Percentiles rank a stretch among this genome's conserved stretches.
Evolutionary conservation across 1,140 invertebrate species (phyloP).

Genomic region (Meteorus sp.): DNA sequence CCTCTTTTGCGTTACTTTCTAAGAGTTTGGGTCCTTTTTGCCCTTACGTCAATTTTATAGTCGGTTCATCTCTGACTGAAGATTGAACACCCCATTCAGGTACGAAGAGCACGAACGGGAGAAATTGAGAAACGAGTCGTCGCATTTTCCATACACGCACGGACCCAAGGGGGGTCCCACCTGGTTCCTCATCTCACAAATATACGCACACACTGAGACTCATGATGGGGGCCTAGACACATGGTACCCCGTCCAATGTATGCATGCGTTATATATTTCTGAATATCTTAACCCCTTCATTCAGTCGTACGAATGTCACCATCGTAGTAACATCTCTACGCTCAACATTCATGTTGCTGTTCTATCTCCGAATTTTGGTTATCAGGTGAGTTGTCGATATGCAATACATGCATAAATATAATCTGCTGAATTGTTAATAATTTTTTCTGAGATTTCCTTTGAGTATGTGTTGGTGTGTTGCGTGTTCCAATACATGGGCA

Average conservation of each 20-base stretch:
- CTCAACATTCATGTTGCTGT: neutral
- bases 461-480: too few species aligned
- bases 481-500: too few species aligned
- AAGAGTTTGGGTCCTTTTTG: too few species aligned
- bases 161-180: conserved; percentile 45
- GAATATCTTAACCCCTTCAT: conserved; percentile 59
- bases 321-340: conserved; percentile 52
- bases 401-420: too few species aligned
- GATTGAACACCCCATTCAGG: conserved; percentile 22
- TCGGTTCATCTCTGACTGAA: too few species aligned
- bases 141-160: conserved; percentile 38
- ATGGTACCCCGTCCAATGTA: conserved; percentile 42
- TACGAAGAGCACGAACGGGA: neutral
- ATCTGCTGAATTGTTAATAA: too few species aligned
- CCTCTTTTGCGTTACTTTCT: too few species aligned
- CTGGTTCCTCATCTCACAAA: conserved; percentile 39
- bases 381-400: too few species aligned
- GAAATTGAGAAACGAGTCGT: conserved; percentile 8
- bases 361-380: too few species aligned
- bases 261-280: conserved; percentile 54
- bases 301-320: conserved; percentile 58
- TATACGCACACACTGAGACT: conserved; percentile 12
- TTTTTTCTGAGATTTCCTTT: too few species aligned
- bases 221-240: conserved; percentile 36
- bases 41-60: too few species aligned